These are phyloP conservation scores for Mastomys natalensis DNA, from an alignment of 2,113 vertebrate species.

Conservation along the genomic window DNA sequence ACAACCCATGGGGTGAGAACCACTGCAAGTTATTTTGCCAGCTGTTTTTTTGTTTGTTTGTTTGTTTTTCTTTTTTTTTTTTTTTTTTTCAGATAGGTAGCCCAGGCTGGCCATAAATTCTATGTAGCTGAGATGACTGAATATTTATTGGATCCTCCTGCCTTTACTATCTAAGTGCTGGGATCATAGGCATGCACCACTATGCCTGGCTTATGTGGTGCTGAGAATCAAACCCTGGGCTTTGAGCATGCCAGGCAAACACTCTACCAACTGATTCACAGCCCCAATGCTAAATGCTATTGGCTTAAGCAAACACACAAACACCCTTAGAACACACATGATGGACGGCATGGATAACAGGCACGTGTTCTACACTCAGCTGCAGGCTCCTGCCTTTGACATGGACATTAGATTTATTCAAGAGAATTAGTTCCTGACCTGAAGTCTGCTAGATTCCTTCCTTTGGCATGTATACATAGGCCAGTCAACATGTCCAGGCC, in stretches of 20 bases:
- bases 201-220: too few relatives aligned
- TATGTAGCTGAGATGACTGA: background rate
- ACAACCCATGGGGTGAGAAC: background rate
- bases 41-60: background rate
- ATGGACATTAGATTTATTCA: background rate
- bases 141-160: background rate
- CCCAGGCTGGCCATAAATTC: too few relatives aligned
- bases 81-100: background rate
- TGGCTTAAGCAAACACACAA: background rate
- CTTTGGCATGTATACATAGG: background rate
- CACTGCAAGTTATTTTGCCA: background rate
- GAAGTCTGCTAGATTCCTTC: background rate
- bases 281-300: background rate
- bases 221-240: background rate
- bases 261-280: background rate
- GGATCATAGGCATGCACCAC: background rate
- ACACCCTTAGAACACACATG: background rate
- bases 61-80: background rate
- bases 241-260: background rate
- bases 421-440: background rate
- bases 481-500: background rate
- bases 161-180: background rate
- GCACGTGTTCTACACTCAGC: too few relatives aligned
- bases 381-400: background rate
- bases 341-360: background rate